Percentiles rank a stretch among this genome's conserved stretches.
Evolutionary conservation across 2,797 vertebrate species (phyloP).

Genomic region (Ibycter americanus): DNA sequence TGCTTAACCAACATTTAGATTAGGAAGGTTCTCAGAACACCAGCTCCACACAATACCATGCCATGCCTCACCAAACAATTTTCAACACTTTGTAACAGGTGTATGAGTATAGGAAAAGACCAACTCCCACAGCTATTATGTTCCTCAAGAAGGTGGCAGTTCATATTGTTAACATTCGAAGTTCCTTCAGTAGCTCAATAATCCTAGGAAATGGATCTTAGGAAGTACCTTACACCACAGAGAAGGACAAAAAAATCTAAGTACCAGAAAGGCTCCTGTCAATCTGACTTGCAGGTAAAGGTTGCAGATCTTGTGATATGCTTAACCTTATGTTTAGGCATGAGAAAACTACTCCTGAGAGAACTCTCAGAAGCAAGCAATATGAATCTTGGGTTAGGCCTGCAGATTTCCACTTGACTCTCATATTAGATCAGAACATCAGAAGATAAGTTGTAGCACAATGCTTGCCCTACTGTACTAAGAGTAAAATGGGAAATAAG

Average conservation of each 20-base stretch:
- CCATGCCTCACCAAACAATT: background rate
- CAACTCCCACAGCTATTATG: background rate
- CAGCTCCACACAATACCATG: background rate
- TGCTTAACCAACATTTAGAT: background rate
- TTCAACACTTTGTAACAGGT: background rate
- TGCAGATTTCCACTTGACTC: background rate
- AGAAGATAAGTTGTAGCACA: background rate
- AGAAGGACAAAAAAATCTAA: background rate
- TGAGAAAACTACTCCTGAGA: background rate
- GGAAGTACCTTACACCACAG: background rate
- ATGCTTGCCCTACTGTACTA: background rate
- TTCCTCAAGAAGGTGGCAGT: background rate
- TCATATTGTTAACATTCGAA: background rate
- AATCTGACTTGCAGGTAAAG: background rate
- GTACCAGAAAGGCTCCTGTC: background rate
- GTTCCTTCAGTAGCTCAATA: background rate
- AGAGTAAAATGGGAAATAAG: background rate
- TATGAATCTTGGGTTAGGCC: background rate
- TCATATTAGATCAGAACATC: background rate
- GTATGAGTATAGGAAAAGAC: background rate
- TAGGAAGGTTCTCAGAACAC: background rate
- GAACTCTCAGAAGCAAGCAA: background rate
- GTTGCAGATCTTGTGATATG: background rate
- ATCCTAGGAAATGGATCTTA: background rate
- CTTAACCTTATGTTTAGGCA: background rate